Conservation (phyloP, 2,797 vertebrate species). For the Neosilurus hyrtlii region DNA sequence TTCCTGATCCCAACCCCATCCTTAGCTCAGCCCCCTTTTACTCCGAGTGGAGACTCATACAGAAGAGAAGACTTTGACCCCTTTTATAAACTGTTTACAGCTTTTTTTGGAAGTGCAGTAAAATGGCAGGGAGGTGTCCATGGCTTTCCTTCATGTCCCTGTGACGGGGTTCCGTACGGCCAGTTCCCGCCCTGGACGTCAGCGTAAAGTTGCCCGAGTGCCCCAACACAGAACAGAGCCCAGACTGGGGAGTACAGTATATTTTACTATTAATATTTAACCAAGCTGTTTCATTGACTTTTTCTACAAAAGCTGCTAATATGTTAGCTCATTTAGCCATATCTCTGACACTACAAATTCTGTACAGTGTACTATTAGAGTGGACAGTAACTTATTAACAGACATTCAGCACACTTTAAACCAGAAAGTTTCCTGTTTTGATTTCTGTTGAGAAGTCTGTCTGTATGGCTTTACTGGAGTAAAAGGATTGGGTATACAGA, state of each 20-base stretch:
- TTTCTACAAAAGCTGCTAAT: neutral
- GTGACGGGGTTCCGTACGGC: slow-evolving; percentile 24
- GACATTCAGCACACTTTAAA: neutral
- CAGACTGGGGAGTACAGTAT: slow-evolving; percentile 41
- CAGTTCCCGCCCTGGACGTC: neutral
- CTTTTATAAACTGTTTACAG: slow-evolving; percentile 24
- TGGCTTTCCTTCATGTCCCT: slow-evolving; percentile 49
- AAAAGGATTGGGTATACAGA: neutral
- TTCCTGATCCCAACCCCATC: slow-evolving; percentile 13
- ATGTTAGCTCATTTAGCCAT: slow-evolving; percentile 10
- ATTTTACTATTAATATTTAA: slow-evolving; percentile 34
- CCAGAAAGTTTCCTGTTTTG: neutral
- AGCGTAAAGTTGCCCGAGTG: slow-evolving; percentile 13
- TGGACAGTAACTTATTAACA: neutral
- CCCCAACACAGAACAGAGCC: slow-evolving; percentile 12
- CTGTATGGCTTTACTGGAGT: neutral
- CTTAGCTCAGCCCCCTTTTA: slow-evolving; percentile 33
- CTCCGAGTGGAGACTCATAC: neutral
- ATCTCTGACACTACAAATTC: neutral
- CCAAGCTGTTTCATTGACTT: neutral
- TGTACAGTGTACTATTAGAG: neutral
- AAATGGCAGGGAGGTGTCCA: slow-evolving; percentile 20
- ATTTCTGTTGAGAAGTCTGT: neutral
- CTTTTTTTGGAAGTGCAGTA: slow-evolving; percentile 23
- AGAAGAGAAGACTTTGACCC: slow-evolving; percentile 42